A percentile compares a stretch with the other conserved stretches of the same genome.
Conservation (phyloP, 2,113 vertebrate species). For the Salvelinus sp. region DNA sequence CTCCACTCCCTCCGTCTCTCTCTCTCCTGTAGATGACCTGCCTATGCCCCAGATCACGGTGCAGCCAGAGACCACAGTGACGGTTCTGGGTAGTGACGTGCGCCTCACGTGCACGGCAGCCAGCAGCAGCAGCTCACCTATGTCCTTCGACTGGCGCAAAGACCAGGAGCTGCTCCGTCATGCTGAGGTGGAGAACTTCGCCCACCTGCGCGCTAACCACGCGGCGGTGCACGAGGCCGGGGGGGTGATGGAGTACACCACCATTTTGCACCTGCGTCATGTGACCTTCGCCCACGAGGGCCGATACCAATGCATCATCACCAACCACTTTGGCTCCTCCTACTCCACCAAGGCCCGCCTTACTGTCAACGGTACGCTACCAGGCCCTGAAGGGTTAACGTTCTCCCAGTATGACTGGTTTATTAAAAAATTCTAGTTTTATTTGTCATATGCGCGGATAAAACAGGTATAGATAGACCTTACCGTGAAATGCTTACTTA, state of each 20-base stretch:
- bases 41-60: constrained; percentile 94
- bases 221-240: constrained; percentile 33
- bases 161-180: constrained; percentile 87
- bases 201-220: constrained; percentile 76
- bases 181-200: constrained; percentile 87
- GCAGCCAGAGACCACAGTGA: constrained; percentile 85
- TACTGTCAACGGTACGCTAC: constrained; percentile 85
- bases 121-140: constrained; percentile 93
- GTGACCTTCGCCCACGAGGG: constrained; percentile 91
- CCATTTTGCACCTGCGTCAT: constrained; percentile 85
- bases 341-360: constrained; percentile 93
- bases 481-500: too few relatives aligned
- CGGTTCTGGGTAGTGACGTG: constrained; percentile 88
- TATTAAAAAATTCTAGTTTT: not conserved
- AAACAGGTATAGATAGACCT: too few relatives aligned
- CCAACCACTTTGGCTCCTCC: constrained; percentile 96
- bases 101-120: constrained; percentile 88
- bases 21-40: constrained; percentile 81
- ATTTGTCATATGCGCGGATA: too few relatives aligned
- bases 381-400: constrained; percentile 48
- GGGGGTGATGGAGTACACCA: constrained; percentile 93
- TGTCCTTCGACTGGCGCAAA: constrained; percentile 95
- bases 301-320: constrained; percentile 96
- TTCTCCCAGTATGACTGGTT: not conserved
- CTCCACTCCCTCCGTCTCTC: constrained; percentile 13